Conservation (phyloP, 1,140 invertebrate genomes). For the Bombus picipes region DNA sequence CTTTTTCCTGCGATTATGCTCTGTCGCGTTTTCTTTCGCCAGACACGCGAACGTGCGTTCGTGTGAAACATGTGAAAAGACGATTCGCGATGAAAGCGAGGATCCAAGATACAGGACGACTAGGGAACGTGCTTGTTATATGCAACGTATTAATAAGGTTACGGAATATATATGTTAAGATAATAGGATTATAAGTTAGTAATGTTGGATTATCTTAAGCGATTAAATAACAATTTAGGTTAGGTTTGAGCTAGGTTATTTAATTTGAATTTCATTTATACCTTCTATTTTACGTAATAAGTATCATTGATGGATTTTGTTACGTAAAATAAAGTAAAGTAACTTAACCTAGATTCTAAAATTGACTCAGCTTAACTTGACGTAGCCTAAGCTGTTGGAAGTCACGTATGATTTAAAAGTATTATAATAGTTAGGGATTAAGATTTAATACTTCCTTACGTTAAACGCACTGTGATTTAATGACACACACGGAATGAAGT, state of each 20-base stretch:
- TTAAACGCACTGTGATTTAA: not conserved
- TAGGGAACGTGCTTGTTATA: not conserved
- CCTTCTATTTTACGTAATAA: not conserved
- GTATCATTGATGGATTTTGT: not conserved
- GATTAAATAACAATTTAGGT: too few relatives aligned
- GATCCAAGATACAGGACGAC: not conserved
- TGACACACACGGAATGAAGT: too few relatives aligned
- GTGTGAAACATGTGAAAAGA: not conserved
- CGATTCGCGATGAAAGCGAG: not conserved
- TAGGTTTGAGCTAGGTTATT: too few relatives aligned
- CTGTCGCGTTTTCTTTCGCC: not conserved
- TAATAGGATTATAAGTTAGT: not conserved
- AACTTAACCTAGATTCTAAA: not conserved
- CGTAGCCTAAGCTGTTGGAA: not conserved
- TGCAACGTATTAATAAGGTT: not conserved
- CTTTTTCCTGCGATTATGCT: conserved; percentile 22
- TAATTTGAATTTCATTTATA: not conserved
- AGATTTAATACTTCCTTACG: not conserved
- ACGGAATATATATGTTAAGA: too few relatives aligned
- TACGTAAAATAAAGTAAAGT: not conserved
- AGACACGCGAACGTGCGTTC: not conserved
- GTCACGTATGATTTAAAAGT: not conserved
- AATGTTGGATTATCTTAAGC: too few relatives aligned
- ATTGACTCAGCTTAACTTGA: not conserved
- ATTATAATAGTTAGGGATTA: too few relatives aligned